Conservation (phyloP, 2,797 vertebrate genomes). For the Setipinna tenuifilis region DNA sequence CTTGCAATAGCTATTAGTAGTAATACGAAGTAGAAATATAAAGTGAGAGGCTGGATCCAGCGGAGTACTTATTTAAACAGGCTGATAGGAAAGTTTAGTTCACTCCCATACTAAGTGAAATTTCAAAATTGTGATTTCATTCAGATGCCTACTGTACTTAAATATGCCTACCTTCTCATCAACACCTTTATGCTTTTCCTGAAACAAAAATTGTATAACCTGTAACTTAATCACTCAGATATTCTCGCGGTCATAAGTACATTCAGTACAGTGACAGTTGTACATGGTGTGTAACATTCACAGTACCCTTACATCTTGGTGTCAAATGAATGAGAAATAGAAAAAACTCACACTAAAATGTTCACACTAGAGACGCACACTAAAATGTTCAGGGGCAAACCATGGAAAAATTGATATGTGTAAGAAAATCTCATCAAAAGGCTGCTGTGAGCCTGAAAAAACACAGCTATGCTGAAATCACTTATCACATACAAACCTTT, state of each 20-base stretch:
- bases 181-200: not conserved
- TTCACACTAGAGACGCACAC: not conserved
- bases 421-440: not conserved
- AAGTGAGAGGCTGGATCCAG: no score
- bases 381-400: not conserved
- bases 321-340: not conserved
- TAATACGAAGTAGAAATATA: no score
- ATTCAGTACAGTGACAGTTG: not conserved
- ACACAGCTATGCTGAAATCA: not conserved
- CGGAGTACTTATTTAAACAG: not conserved
- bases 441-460: no score
- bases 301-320: not conserved
- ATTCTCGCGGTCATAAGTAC: slow-evolving; percentile 39
- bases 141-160: not conserved
- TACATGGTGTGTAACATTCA: not conserved
- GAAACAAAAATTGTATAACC: not conserved
- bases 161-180: not conserved
- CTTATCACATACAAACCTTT: slow-evolving; percentile 78
- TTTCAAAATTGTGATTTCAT: not conserved
- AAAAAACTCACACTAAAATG: not conserved
- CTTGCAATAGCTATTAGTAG: not conserved
- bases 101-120: not conserved
- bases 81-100: not conserved
- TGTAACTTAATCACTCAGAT: not conserved
- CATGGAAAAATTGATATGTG: not conserved